Evolutionary conservation across 2,797 vertebrate species (phyloP), one percentile per base, ranked within the genome.

Genomic region (Psittacula echo): DNA sequence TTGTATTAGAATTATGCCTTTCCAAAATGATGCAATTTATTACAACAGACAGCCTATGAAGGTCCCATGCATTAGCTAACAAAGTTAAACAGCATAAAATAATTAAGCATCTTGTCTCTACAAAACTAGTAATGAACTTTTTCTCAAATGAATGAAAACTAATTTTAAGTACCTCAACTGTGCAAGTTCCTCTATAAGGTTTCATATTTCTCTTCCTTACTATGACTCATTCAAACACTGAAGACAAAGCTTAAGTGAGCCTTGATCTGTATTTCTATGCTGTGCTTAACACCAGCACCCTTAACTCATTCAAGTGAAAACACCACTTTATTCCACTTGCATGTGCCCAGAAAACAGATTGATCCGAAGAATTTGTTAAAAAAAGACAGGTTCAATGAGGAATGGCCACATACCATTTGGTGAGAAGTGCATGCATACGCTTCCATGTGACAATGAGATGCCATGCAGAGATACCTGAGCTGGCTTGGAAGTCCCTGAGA

Each of bases 401-500:
- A 88, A 87, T 4, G 82, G 66, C 54, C 39, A 79, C 87, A 86
- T 73, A 73, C 80, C 13, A 2, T 34, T 5, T n/a, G 0, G 13
- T 26, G 50, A 79, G 44, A 78, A 87, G 66, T 54, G 58, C 85
- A 85, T 84, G 92, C 94, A 93, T 27, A 79, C 0, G 5, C 30
- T 86, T 87, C 37, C 5, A 11, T 13, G 83, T 51, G 90, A 86
- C 3, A 2, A 62, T 13, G 77, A 76, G 70, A 64, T 39, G 54
- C 32, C 93, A 95, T 79, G 92, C 95, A 95, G 70, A 94, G 95
- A 76, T 77, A 90, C 86, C 95, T 93, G 95, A 89, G 90, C 91
- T 93, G 91, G 73, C 73, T 30, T 86, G 88, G 85, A 56, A 92
- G 82, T 56, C 90, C 78, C 93, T 78, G 85, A 84, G 90, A 12